Conservation (phyloP, 2,888 invertebrate genomes). For the Himalopsyche kuldschensis region DNA sequence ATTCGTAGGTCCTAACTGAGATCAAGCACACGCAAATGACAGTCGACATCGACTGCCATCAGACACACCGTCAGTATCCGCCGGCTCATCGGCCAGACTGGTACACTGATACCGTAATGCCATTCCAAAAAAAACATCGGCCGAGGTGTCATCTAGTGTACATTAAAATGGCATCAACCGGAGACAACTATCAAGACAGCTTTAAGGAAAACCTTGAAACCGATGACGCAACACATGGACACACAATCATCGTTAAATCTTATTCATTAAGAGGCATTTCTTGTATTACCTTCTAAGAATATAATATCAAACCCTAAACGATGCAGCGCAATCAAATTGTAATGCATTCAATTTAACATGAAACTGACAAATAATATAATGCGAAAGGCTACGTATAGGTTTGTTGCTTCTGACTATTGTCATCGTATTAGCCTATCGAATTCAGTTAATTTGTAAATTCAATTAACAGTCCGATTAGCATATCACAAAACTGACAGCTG, state of each 20-base stretch:
- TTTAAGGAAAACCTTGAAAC: constrained; percentile 43
- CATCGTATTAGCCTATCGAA: background rate
- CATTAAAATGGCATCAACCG: constrained; percentile 28
- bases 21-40: constrained; percentile 23
- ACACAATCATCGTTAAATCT: constrained; percentile 47
- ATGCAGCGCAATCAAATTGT: constrained; percentile 22
- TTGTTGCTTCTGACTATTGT: background rate
- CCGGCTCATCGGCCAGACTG: background rate
- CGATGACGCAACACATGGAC: constrained; percentile 59
- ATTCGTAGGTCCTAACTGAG: constrained; percentile 17
- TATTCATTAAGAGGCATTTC: constrained; percentile 34
- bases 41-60: background rate
- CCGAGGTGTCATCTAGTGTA: background rate
- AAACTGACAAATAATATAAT: background rate
- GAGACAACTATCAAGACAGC: constrained; percentile 15
- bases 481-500: constrained; percentile 24
- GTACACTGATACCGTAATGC: background rate
- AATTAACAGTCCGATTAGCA: background rate
- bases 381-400: background rate
- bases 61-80: background rate
- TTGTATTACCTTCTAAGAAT: constrained; percentile 30
- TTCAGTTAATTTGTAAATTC: background rate
- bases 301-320: constrained; percentile 24
- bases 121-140: background rate
- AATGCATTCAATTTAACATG: constrained; percentile 7